These are phyloP conservation scores for Chironomus riparius DNA, from an alignment of 2,888 invertebrate genomes.

Conservation along the genomic window DNA sequence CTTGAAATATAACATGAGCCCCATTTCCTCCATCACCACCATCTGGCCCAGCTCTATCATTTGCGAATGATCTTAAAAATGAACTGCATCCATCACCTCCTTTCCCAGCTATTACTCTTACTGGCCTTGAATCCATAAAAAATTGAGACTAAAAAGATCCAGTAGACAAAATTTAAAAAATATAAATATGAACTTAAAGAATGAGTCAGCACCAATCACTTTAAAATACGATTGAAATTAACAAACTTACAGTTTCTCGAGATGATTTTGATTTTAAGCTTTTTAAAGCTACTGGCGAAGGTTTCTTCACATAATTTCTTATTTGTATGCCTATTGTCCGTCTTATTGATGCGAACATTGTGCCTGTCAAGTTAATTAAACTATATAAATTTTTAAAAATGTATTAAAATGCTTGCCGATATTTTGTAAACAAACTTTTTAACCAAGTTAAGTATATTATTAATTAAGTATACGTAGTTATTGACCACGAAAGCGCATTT, in stretches of 20 bases:
- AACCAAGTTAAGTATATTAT: too few relatives aligned
- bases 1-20: conserved; percentile 84
- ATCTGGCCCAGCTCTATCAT: conserved; percentile 87
- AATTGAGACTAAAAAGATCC: conserved; percentile 44
- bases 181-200: neutral
- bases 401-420: too few relatives aligned
- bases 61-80: conserved; percentile 70
- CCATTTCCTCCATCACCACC: conserved; percentile 97
- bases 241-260: neutral
- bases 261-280: conserved; percentile 4
- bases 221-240: neutral
- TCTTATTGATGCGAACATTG: conserved; percentile 27
- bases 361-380: neutral
- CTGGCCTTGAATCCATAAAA: conserved; percentile 62
- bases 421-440: too few relatives aligned
- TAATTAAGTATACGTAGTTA: too few relatives aligned
- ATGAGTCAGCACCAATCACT: too few relatives aligned
- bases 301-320: conserved; percentile 30
- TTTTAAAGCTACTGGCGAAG: conserved; percentile 32
- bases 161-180: too few relatives aligned
- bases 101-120: conserved; percentile 67
- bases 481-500: too few relatives aligned
- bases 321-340: neutral
- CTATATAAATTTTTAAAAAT: too few relatives aligned
- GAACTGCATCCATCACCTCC: conserved; percentile 92